Base-by-base conservation (phyloP, 2,113 vertebrate genomes). In the Microtus ochrogaster region DNA sequence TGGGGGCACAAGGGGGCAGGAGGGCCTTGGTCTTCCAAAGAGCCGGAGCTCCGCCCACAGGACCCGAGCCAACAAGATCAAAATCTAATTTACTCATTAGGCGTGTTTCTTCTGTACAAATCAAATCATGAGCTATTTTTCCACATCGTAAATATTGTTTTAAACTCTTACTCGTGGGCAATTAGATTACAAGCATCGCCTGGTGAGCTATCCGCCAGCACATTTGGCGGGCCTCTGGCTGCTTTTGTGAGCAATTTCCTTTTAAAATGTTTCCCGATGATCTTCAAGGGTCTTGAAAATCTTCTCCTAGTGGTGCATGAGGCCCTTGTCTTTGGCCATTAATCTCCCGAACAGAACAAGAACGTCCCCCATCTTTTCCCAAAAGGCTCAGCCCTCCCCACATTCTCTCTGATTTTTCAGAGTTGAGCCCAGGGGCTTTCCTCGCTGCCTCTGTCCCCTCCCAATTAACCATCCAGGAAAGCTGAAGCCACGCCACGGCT, bases 51-150 rank as follows among this genome's bases (percentile, higher is more conserved):
- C 92, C 96, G 63, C 90, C 92, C 95, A 61, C 68, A 89, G 90
- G 84, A 82, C 91, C 86, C 1, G 2, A 91, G 97, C 97, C 97
- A 97, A 91, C 13, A 82, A 96, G 92, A 97, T 95, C 95, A 94
- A 97, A 97, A 98, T 97, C 96, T 98, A 97, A 98, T 97, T 97
- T 97, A 97, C 95, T 97, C 93, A 97, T 98, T 98, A 98, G 85
- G 77, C 90, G 1, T 96, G 93, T 97, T 97, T 98, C 97, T 98
- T 98, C 96, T 97, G 82, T 96, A 96, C 97, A 98, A 98, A 98
- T 98, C 96, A 98, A 98, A 98, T 98, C 96, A 98, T 72, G 93
- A 87, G 95, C 97, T 98, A 97, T 97, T 98, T 98, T 98, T 97
- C 96, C 95, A 98, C 93, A 97, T 97, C 92, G 49, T 97, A 97